These are phyloP conservation scores for Heliocidaris tuberculata DNA, from an alignment of 35 echinoderm and acorn worm genomes.

Conservation along the genomic window DNA sequence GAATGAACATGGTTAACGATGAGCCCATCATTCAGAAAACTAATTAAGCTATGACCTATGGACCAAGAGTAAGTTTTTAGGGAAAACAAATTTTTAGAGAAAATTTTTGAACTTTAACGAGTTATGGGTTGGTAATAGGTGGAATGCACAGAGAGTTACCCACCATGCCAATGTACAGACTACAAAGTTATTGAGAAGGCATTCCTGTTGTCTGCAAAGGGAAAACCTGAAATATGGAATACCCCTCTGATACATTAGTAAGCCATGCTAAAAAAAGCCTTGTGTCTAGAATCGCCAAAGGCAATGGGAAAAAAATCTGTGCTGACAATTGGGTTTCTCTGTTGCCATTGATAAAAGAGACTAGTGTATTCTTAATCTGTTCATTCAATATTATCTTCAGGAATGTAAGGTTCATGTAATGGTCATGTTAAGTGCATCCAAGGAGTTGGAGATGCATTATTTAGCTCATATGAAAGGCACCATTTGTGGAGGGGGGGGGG, in stretches of 20 bases:
- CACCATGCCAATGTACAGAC: too few species aligned
- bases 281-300: neutral
- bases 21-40: neutral
- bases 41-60: neutral
- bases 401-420: neutral
- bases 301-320: neutral
- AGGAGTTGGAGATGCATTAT: neutral
- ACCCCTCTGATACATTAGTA: too few species aligned
- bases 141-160: too few species aligned
- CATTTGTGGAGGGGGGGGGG: neutral
- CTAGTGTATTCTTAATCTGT: neutral
- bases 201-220: neutral
- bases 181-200: neutral
- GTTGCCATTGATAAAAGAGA: neutral
- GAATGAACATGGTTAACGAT: neutral
- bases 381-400: neutral
- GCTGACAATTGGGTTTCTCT: neutral
- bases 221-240: too few species aligned
- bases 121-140: too few species aligned
- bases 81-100: too few species aligned
- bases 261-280: neutral
- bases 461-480: neutral
- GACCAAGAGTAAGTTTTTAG: neutral
- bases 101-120: too few species aligned
- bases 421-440: neutral